Evolutionary conservation across 2,888 invertebrate species (phyloP), one percentile per base, ranked within the genome.

Genomic region (Merodon equestris): DNA sequence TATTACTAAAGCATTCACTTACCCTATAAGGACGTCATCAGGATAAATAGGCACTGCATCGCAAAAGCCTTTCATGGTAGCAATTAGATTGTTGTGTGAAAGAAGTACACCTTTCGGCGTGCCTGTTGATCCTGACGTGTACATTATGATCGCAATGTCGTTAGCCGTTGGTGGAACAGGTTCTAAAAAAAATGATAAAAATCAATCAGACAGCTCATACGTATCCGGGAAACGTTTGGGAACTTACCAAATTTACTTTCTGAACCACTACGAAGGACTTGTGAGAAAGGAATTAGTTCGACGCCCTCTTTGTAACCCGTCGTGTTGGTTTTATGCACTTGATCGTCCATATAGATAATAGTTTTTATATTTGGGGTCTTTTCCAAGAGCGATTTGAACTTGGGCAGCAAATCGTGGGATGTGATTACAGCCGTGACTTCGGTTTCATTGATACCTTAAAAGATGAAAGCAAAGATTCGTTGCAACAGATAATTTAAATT

Each of bases 91-190:
- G 85, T 92, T 92, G 88, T 96, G 96, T 1, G 95, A 93, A 36
- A 96, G 90, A 15, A 95, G 87, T 12, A 96, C 95, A 84, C 97
- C 98, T 90, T 98, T 98, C 0, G 98, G 98, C 73, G 94, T 93
- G 60, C 98, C 98, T 2, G 99, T 99, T 0, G 98, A 98, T 5
- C 99, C 99, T 83, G 97, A 97, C 1, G 99, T 99, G 91, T 99
- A 99, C 99, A 99, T 99, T 45, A 99, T 94, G 84, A 99, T 96
- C 54, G 99, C 99, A 3, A 94, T 93, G 88, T 99, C 98, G 12
- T 92, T 90, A 5, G 93, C 89, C 5, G 89, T 88, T 1, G 97
- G 96, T 5, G 92, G 91, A 3, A 90, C 89, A 15, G 89, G 86
- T 83, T 91, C 93, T 93, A 88, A 0, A 87, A 87, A 74, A 83